These are phyloP conservation scores for Pocillopora damicornis DNA, from an alignment of 64 coral and sea anemone genomes.

Conservation along the genomic window DNA sequence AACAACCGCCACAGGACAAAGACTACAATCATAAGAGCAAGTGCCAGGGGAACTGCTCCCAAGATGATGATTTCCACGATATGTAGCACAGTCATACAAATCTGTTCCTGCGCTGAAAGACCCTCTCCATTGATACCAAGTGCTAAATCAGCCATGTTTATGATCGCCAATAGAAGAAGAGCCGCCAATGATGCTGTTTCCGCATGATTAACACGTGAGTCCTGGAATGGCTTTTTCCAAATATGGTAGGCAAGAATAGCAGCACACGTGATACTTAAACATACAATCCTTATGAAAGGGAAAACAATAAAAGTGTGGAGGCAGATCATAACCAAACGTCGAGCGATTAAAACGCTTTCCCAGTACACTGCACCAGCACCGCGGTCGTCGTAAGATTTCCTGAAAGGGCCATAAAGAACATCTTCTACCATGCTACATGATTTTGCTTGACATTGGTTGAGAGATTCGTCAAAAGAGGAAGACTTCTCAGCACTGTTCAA, in stretches of 20 bases:
- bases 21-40: not conserved
- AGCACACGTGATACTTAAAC: constrained; percentile 39
- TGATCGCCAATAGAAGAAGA: constrained; percentile 43
- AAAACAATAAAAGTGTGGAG: constrained; percentile 57
- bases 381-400: not conserved
- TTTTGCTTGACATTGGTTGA: not conserved
- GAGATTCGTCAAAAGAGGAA: too few relatives aligned
- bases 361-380: constrained; percentile 57
- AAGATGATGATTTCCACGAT: constrained; percentile 17
- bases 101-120: not conserved
- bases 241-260: constrained; percentile 56
- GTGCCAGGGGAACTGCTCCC: not conserved
- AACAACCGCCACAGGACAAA: constrained; percentile 1
- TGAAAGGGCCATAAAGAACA: constrained; percentile 67
- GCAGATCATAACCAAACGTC: constrained; percentile 57
- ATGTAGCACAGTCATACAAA: not conserved
- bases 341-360: constrained; percentile 86
- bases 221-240: constrained; percentile 44
- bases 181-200: constrained; percentile 57
- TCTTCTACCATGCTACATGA: not conserved
- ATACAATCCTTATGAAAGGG: constrained; percentile 40
- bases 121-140: not conserved
- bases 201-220: constrained; percentile 34
- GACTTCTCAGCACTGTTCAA: too few relatives aligned
- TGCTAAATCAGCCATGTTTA: constrained; percentile 30